Base-by-base conservation (phyloP, 2,113 vertebrate genomes). In the Psammodynastes pulverulentus region DNA sequence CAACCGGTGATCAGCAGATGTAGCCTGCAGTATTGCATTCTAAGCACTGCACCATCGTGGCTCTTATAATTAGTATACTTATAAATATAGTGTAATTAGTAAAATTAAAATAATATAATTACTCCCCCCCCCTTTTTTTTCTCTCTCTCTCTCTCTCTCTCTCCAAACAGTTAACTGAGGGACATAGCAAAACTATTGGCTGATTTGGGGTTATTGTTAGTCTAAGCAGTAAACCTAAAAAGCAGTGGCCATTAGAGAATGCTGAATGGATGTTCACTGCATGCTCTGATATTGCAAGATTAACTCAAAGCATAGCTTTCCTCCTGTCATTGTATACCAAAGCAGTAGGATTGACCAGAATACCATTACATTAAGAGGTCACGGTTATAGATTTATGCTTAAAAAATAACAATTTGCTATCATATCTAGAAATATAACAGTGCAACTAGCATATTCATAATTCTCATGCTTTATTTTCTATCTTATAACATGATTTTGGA, bases 221-320 rank as follows among this genome's bases (percentile, higher is more conserved):
- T 85, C 92, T 93, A 52, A 84, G 21, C 52, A 93, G 89, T 93
- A 93, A 94, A 86, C 91, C 89, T 94, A 13, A 51, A 90, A 93
- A 95, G 93, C 88, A 87, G 51, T 89, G 43, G 88, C 97, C 97
- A 97, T 96, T 97, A 97, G 97, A 98, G 97, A 98, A 98, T 98
- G 97, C 98, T 98, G 98, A 98, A 98, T 98, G 98, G 98, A 98
- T 96, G 95, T 95, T 97, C 96, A 97, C 97, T 98, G 98, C 98
- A 98, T 98, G 97, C 67, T 96, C 85, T 96, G 96, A 94, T 96
- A 95, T 93, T 93, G 89, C 88, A 91, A 94, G 88, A 95, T 95
- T 97, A 96, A 96, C 94, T 94, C 92, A 93, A 94, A 94, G 45
- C 91, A 95, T 62, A 89, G 88, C 62, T 88, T 94, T 43, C 48